A percentile compares a stretch with the other conserved stretches of the same genome.
Evolutionary conservation across 2,888 invertebrate genomes (phyloP).

Genomic region (Fissipunctia ypsillon): DNA sequence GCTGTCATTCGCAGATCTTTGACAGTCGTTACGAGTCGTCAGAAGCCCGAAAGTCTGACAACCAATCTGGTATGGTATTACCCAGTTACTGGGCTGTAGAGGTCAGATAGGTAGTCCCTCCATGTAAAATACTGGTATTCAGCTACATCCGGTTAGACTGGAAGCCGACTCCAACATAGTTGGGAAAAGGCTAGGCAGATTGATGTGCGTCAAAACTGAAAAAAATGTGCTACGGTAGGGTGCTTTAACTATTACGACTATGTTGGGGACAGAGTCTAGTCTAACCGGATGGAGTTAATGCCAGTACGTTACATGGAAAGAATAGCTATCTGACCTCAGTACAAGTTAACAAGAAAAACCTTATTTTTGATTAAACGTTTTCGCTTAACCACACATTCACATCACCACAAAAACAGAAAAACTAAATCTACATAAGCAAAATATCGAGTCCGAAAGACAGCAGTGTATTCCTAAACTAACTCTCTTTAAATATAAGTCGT

Average conservation of each 20-base stretch:
- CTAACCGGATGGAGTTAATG: neutral
- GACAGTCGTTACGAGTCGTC: too few species aligned
- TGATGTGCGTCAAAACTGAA: neutral
- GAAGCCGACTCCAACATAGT: too few species aligned
- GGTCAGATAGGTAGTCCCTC: too few species aligned
- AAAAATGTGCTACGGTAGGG: neutral
- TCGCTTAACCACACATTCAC: neutral
- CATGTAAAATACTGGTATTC: too few species aligned
- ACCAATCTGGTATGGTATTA: too few species aligned
- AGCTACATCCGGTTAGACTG: too few species aligned
- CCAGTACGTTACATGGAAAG: neutral
- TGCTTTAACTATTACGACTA: neutral
- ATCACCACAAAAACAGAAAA: neutral
- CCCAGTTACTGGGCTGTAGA: too few species aligned
- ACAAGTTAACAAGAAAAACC: neutral
- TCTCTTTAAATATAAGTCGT: constrained; percentile 27
- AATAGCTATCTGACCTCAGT: too few species aligned
- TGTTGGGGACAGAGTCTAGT: neutral
- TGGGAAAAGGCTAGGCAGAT: too few species aligned
- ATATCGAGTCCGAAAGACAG: constrained; percentile 8
- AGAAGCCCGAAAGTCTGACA: too few species aligned
- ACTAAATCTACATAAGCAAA: constrained; percentile 15
- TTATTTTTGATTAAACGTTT: neutral
- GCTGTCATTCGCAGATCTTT: too few species aligned
- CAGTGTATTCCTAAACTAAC: constrained; percentile 1